Evolutionary conservation across 2,888 invertebrate species (phyloP).

Genomic region (Cheilosia impressa): DNA sequence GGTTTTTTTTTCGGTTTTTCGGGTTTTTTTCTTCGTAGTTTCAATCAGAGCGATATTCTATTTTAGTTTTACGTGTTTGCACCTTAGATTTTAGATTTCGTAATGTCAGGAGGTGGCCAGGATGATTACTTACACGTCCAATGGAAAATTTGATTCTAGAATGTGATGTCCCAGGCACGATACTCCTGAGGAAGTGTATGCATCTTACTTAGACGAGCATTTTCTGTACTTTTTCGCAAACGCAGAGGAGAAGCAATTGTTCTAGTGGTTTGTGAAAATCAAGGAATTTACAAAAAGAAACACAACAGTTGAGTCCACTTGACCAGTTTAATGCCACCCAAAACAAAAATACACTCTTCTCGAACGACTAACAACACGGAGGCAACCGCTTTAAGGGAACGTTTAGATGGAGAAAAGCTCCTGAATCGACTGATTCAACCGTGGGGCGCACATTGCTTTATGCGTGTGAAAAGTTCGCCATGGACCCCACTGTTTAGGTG

Average conservation of each 20-base stretch:
- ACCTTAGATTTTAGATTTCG: conserved; percentile 8
- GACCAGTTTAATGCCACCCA: conserved; percentile 67
- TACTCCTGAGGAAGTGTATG: conserved; percentile 30
- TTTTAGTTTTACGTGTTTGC: conserved; percentile 5
- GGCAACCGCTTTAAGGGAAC: conserved; percentile 72
- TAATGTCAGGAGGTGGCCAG: conserved; percentile 25
- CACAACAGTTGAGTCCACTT: conserved; percentile 70
- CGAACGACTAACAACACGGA: conserved; percentile 61
- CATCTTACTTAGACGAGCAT: conserved; percentile 26
- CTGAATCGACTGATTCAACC: conserved; percentile 73
- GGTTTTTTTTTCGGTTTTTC: conserved; percentile 5
- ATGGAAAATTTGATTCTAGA: conserved; percentile 46
- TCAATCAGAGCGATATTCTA: conserved; percentile 7
- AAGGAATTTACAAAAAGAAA: conserved; percentile 23
- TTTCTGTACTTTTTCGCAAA: conserved; percentile 10
- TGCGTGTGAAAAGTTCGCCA: conserved; percentile 73
- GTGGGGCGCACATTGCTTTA: conserved; percentile 74
- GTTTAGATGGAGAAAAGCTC: conserved; percentile 75
- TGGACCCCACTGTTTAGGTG: conserved; percentile 61
- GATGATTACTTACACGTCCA: conserved; percentile 68
- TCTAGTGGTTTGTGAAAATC: conserved; percentile 10
- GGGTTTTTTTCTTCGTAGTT: conserved; percentile 8
- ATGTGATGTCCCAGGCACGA: conserved; percentile 36
- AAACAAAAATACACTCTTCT: conserved; percentile 73
- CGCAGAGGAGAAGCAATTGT: conserved; percentile 28